Evolutionary conservation across 2,113 vertebrate species (phyloP).

Genomic region (rat (Rattus norvegicus)): GRCr8 NC_086019.1:212920501-212921000

Average conservation of each 20-base stretch:
- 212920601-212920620: background rate
- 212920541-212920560: background rate
- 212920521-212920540: background rate
- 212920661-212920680: background rate
- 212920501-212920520: background rate
- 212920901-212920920: constrained; percentile 22
- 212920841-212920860: background rate
- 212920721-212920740: background rate
- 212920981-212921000: too few species aligned
- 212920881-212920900: background rate
- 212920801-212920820: background rate
- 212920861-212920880: background rate
- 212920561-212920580: background rate
- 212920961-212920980: background rate
- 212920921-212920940: constrained; percentile 14
- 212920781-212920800: constrained; percentile 17
- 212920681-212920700: background rate
- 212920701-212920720: background rate
- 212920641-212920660: background rate
- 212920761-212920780: background rate
- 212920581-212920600: background rate
- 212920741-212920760: background rate
- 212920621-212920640: background rate
- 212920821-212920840: background rate
- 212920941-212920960: constrained; percentile 1